Evolutionary conservation across 2,797 vertebrate species (phyloP), one percentile per base, ranked within the genome.

Genomic region (Pempheris klunzingeri): DNA sequence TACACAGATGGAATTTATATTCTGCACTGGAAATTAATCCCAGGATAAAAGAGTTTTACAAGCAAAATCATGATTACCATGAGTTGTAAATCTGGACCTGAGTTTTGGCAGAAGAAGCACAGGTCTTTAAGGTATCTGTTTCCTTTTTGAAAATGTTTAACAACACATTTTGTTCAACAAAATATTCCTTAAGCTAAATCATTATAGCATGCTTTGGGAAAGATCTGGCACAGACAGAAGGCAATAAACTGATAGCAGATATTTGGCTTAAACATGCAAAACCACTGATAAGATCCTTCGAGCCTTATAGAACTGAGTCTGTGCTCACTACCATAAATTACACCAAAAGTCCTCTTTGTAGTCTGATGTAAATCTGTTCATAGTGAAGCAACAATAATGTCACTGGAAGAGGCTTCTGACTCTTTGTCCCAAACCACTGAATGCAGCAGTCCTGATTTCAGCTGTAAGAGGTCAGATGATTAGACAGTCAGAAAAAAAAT

Each of bases 331-430:
- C 22, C 15, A 17, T n/a, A n/a, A n/a, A n/a, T 13, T 41, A 24
- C 39, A n/a, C 24, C 28, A 28, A 24, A 58, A 30, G 24, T 12
- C 12, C 55, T 55, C 5, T 43, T 14, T 49, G 26, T 28, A 15
- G 17, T 55, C 54, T 41, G 55, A 72, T 55, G 55, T 22, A 26
- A 39, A 47, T 67, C 32, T 46, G 71, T 50, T 65, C 24, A 39
- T 58, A 71, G 43, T 57, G 43, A 63, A 41, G 43, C 15, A 64
- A 28, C 34, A 62, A 67, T 53, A 46, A 52, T 52, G 24, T 54
- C 41, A 26, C 36, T 7, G 57, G 22, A 58, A 4, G 38, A 65
- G 20, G 69, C 61, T 61, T 54, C 67, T 62, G 58, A 59, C 57
- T 66, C 12, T 49, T 50, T 14, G 22, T 17, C 17, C 75, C 18